These are phyloP conservation scores for Cryptosula pallasiana DNA, from an alignment of 2,888 invertebrate genomes.

Conservation along the genomic window DNA sequence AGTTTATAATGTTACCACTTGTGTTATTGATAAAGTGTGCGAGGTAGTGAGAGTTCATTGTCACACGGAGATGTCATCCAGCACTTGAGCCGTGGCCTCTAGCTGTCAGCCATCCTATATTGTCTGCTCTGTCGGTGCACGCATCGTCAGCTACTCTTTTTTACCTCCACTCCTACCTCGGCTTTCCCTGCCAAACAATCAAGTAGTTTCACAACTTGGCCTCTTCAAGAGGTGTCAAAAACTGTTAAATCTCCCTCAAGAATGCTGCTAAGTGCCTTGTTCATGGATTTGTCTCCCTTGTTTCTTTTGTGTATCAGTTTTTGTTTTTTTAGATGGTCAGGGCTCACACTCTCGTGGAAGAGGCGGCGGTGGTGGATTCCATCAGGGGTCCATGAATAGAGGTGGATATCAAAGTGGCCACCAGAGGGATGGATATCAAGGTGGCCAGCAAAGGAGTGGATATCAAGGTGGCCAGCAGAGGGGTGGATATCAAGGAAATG, in stretches of 20 bases:
- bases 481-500: background rate
- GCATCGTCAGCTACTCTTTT: background rate
- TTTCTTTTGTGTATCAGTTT: background rate
- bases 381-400: background rate
- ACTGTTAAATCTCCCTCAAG: background rate
- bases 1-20: constrained; percentile 23
- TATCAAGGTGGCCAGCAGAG: background rate
- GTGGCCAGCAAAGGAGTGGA: background rate
- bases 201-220: background rate
- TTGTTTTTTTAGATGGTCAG: background rate
- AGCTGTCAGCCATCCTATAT: background rate
- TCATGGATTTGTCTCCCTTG: background rate
- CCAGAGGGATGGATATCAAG: background rate
- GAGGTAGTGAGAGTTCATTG: background rate
- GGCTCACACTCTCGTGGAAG: background rate
- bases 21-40: constrained; percentile 23
- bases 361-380: background rate
- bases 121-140: background rate
- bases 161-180: background rate
- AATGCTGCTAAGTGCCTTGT: background rate
- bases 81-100: background rate
- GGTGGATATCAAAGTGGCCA: background rate
- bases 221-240: background rate
- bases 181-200: background rate
- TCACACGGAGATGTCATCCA: background rate